Base-by-base conservation (phyloP, 2,113 vertebrate species). In the Aptenodytes patagonicus region DNA sequence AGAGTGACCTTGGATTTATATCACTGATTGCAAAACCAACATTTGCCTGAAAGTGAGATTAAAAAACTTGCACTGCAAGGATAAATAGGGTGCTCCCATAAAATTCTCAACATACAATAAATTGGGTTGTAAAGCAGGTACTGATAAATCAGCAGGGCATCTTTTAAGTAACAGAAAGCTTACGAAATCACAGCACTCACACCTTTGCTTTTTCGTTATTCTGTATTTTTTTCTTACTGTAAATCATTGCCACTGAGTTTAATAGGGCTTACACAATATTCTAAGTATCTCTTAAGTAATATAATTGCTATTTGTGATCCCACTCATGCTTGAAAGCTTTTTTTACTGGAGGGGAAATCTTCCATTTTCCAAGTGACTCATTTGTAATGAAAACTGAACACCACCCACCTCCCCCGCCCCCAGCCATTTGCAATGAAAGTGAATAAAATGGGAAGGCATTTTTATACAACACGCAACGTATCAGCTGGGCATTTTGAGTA, bases 201-300 rank as follows among this genome's bases (percentile, higher is more conserved):
- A 82, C 36, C 46, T 87, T 71, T 1, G 9, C 42, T 86, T 52
- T 58, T 94, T 86, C 26, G 70, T 58, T 71, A 65, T 62, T 94
- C n/a, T 87, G 29, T 28, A 11, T 19, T 21, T 65, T 77, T 87
- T 84, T 76, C 69, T 91, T 77, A 88, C 87, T 91, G 79, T 95
- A 96, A 97, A 94, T 90, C 94, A 75, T 40, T 80, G 89, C 93
- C 91, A 96, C 95, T 87, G 91, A 95, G 82, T 93, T 97, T 94
- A 97, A 97, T 28, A 93, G 26, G 64, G 62, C 49, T 97, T 80
- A 65, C 68, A 91, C 47, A 91, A 85, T 58, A 79, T 18, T 77
- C 3, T 69, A 95, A 85, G 31, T 72, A 77, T 77, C 46, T 93
- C 55, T 91, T 89, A 76, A 91, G 38, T 79, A 94, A 77, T 70